Evolutionary conservation across 2,888 invertebrate genomes (phyloP), one percentile per base, ranked within the genome.

Genomic region (Synanthedon tipuliformis): DNA sequence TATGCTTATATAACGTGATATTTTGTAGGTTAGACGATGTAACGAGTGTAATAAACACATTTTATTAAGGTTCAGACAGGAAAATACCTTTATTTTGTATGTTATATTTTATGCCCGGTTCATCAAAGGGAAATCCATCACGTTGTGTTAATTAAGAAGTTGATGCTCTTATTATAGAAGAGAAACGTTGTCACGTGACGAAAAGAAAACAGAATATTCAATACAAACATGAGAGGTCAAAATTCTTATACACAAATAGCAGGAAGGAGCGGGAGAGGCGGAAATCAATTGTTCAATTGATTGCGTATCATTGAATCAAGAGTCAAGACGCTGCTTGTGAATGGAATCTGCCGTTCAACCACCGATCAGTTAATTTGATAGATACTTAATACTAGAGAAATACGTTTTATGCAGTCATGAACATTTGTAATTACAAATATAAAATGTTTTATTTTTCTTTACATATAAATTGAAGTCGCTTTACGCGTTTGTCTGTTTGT

Each of bases 231-330:
- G 4, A 53, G 7, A 12, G 50, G 53, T 53, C 41, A 55, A 50
- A 55, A 55, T 41, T 11, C 51, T 34, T 18, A n/a, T 52, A 50
- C 13, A 41, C 18, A 41, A 48, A 40, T 52, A 23, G 40, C 27
- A 23, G 52, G 50, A 50, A 40, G 53, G 34, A 54, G 55, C 52
- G 53, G 34, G 57, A 56, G 57, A 57, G 58, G 53, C 60, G 58
- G 60, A 59, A 65, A 61, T 60, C 69, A 72, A 75, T 73, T 69
- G 70, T 70, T 64, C 69, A 74, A 73, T 77, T 75, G 74, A 72
- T 74, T 73, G 72, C 65, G 66, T 70, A 68, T 66, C 59, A 62
- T 66, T 61, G 64, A 57, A 57, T 57, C 51, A 18, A 49, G 34
- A 34, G 34, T 34, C 34, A 34, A 34, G 34, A 34, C 10, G 34